Percentiles rank a stretch among this genome's conserved stretches.
Evolutionary conservation across 2,797 vertebrate species (phyloP).

Genomic region (Streptopelia turtur): DNA sequence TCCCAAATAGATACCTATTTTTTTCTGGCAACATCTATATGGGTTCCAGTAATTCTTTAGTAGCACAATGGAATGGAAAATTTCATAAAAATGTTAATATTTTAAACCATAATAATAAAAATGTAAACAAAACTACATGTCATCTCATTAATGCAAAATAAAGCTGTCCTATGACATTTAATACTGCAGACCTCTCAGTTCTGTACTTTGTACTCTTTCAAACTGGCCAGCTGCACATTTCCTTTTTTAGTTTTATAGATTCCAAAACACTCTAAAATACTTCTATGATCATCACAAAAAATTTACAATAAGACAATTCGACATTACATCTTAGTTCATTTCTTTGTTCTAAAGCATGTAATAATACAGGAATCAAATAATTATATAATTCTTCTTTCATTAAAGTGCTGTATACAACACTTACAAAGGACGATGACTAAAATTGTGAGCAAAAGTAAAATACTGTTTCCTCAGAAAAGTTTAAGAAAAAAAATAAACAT

Average conservation of each 20-base stretch:
- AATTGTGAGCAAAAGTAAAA: constrained; percentile 33
- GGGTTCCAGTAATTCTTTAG: background rate
- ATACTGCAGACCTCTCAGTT: background rate
- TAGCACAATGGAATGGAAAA: background rate
- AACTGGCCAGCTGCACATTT: background rate
- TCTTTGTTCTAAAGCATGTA: background rate
- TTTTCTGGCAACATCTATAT: background rate
- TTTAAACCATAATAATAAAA: background rate
- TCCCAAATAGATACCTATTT: background rate
- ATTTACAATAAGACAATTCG: background rate
- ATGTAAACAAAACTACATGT: background rate
- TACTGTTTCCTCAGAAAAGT: constrained; percentile 33
- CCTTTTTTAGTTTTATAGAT: background rate
- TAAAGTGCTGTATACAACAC: background rate
- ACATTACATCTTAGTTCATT: background rate
- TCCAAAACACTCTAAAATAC: background rate
- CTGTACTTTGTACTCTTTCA: background rate
- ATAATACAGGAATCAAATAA: constrained; percentile 4
- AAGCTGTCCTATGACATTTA: background rate
- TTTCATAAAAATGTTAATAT: background rate
- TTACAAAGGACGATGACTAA: background rate
- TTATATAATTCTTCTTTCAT: background rate
- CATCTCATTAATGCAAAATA: background rate
- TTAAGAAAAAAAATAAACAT: constrained; percentile 17
- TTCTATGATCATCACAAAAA: background rate